These are phyloP conservation scores for Rhabdophis nuchalis DNA, from an alignment of 2,797 vertebrate genomes.

Conservation along the genomic window DNA sequence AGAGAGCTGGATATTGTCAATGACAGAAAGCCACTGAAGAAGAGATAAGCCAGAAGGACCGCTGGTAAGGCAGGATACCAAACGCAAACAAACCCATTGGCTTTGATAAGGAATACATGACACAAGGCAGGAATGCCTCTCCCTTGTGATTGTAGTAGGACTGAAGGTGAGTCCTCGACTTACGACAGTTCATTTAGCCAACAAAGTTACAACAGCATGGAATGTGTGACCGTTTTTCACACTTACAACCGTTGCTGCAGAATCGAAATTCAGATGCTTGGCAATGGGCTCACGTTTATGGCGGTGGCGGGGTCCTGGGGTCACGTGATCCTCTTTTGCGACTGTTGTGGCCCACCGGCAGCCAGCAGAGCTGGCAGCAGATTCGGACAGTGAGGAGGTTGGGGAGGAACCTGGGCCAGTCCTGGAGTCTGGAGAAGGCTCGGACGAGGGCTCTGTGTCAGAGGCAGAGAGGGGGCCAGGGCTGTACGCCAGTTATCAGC, in stretches of 20 bases:
- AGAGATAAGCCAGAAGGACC: slow-evolving; percentile 7
- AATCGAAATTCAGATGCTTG: background rate
- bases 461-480: too few relatives aligned
- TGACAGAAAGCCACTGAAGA: slow-evolving; percentile 14
- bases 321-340: background rate
- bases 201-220: background rate
- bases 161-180: background rate
- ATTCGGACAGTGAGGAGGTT: too few relatives aligned
- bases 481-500: too few relatives aligned
- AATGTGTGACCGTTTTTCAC: background rate
- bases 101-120: background rate
- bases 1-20: slow-evolving; percentile 14
- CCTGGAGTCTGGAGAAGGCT: too few relatives aligned
- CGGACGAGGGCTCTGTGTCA: too few relatives aligned
- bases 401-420: too few relatives aligned
- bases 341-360: too few relatives aligned
- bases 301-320: too few relatives aligned
- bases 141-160: background rate
- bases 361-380: too few relatives aligned
- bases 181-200: background rate
- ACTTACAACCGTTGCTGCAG: background rate
- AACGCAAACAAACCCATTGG: slow-evolving; percentile 38
- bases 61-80: slow-evolving; percentile 6
- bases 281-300: background rate
- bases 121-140: background rate